Percentiles rank a stretch among this genome's conserved stretches.
Evolutionary conservation across 2,888 invertebrate genomes (phyloP).

Genomic region (Cataglyphis albicans): DNA sequence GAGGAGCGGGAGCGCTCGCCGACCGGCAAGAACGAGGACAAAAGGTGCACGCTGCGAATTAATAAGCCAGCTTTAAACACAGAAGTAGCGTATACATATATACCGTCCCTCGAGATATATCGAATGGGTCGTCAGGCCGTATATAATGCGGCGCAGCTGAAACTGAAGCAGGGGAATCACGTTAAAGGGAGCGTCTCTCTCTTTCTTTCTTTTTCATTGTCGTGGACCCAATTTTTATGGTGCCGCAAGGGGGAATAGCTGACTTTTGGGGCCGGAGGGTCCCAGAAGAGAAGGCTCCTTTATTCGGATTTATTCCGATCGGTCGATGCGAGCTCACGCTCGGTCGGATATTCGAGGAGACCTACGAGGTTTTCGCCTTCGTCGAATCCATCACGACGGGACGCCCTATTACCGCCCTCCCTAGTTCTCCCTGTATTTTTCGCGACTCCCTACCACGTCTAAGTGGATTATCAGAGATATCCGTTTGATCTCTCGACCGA

Average conservation of each 20-base stretch:
- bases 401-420: constrained; percentile 74
- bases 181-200: constrained; percentile 61
- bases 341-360: constrained; percentile 59
- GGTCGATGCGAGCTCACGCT: constrained; percentile 69
- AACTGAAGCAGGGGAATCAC: constrained; percentile 44
- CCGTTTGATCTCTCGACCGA: constrained; percentile 76
- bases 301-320: constrained; percentile 43
- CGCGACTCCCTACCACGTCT: constrained; percentile 66
- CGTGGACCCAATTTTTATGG: constrained; percentile 58
- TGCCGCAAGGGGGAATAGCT: constrained; percentile 25
- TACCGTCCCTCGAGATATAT: constrained; percentile 42
- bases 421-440: constrained; percentile 55
- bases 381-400: constrained; percentile 71
- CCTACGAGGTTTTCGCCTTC: constrained; percentile 64
- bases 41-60: constrained; percentile 81
- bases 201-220: constrained; percentile 61
- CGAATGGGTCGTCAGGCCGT: constrained; percentile 78
- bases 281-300: constrained; percentile 32
- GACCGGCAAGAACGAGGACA: constrained; percentile 55
- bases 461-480: constrained; percentile 80
- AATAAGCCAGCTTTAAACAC: constrained; percentile 82
- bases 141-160: constrained; percentile 84
- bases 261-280: constrained; percentile 65
- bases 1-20: not conserved
- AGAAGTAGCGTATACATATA: constrained; percentile 60